Percentiles rank a stretch among this genome's conserved stretches.
These are phyloP conservation scores for Ochotona curzoniae DNA, from an alignment of 2,113 vertebrate genomes.

Conservation along the genomic window DNA sequence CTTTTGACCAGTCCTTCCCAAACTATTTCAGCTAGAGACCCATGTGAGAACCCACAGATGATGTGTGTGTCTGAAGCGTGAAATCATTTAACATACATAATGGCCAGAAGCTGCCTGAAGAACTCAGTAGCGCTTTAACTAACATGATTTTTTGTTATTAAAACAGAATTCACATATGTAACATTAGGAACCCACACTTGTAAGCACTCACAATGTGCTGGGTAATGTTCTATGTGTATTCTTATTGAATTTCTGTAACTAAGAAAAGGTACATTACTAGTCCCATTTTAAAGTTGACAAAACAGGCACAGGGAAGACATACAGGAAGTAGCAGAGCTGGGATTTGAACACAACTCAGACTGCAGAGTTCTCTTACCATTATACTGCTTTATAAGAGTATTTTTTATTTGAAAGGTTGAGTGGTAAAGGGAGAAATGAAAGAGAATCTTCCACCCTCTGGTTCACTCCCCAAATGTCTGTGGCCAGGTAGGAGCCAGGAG, in stretches of 20 bases:
- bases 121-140: conserved; percentile 7
- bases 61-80: neutral
- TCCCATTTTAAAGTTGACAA: neutral
- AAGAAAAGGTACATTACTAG: neutral
- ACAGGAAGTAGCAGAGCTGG: neutral
- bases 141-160: conserved; percentile 37
- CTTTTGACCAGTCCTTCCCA: neutral
- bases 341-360: neutral
- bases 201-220: neutral
- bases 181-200: neutral
- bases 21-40: conserved; percentile 1
- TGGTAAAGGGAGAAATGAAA: no score
- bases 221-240: neutral
- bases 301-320: conserved; percentile 10
- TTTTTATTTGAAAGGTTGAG: no score
- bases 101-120: neutral
- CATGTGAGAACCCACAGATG: neutral
- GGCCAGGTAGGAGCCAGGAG: no score
- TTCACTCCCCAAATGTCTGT: no score
- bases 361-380: neutral
- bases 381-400: no score
- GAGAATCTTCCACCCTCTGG: no score
- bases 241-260: neutral
- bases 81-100: neutral
- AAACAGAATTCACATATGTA: neutral